Percentiles rank a stretch among this genome's conserved stretches.
These are phyloP conservation scores for Halesus radiatus DNA, from an alignment of 1,140 invertebrate species.

Conservation along the genomic window DNA sequence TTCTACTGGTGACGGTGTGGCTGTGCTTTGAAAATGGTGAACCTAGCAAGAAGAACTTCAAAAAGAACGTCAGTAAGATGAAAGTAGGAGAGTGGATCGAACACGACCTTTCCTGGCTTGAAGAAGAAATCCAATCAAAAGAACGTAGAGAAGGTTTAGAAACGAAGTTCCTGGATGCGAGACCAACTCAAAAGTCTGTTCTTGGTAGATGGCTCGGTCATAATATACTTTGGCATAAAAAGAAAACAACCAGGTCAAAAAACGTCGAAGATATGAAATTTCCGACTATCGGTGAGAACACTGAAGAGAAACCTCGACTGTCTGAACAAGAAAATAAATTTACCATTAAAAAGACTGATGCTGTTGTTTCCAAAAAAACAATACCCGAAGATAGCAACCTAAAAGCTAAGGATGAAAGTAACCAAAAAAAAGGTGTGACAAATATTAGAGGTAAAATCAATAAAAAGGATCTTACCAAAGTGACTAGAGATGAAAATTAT, in stretches of 20 bases:
- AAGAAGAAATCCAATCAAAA: not conserved
- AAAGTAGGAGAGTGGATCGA: not conserved
- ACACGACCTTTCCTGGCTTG: not conserved
- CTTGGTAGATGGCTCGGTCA: conserved; percentile 3
- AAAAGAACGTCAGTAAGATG: not conserved
- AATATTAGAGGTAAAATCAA: too few species aligned
- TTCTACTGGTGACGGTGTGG: conserved; percentile 14
- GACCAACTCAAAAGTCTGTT: not conserved
- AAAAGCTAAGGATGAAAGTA: too few species aligned
- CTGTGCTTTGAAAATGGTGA: conserved; percentile 36
- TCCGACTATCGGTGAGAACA: not conserved
- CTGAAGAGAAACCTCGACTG: too few species aligned
- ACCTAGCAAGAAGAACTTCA: not conserved
- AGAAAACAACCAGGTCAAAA: not conserved
- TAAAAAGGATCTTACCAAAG: too few species aligned
- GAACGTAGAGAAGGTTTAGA: not conserved
- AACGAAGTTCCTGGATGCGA: not conserved
- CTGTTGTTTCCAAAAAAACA: not conserved
- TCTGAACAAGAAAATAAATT: not conserved
- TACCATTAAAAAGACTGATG: conserved; percentile 17
- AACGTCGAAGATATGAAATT: not conserved
- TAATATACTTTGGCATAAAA: not conserved
- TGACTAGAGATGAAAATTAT: too few species aligned
- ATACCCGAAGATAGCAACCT: too few species aligned
- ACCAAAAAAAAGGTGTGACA: too few species aligned